These are phyloP conservation scores for Caenorhabditis macrosperma DNA, from an alignment of 2,888 invertebrate genomes.

Conservation along the genomic window DNA sequence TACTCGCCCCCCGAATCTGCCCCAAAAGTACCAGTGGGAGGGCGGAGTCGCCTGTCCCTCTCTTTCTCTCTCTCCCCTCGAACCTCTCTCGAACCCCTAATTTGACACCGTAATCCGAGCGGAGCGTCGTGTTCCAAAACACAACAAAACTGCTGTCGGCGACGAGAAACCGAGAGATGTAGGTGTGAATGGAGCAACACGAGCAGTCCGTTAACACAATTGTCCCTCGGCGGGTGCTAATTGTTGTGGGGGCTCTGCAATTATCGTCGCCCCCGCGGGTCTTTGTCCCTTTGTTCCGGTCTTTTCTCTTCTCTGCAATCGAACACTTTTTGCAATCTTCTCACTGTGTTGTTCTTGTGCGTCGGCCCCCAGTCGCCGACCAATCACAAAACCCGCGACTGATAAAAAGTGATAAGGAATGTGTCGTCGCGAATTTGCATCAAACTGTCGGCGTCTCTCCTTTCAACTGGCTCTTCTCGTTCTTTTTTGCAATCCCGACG, in stretches of 20 bases:
- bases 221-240: conserved; percentile 9
- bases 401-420: conserved; percentile 24
- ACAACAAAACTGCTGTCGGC: neutral
- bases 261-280: neutral
- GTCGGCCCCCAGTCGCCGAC: too few species aligned
- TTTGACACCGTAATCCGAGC: conserved; percentile 27
- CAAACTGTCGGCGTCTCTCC: conserved; percentile 39
- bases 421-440: conserved; percentile 50
- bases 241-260: neutral
- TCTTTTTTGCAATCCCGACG: conserved; percentile 15
- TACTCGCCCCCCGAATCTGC: neutral
- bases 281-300: neutral
- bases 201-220: neutral
- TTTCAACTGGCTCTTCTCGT: conserved; percentile 2
- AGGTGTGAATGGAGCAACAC: neutral
- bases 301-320: neutral
- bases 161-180: neutral
- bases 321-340: neutral
- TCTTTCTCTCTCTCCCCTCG: neutral
- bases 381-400: neutral
- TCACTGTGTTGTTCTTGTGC: neutral
- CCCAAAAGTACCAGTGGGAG: neutral
- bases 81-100: conserved; percentile 1
- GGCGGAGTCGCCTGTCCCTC: neutral
- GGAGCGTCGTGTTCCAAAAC: neutral